phyloP scores from a whole-genome alignment of 2,797 vertebrate genomes.

The Hippopotamyrus pictus region DNA sequence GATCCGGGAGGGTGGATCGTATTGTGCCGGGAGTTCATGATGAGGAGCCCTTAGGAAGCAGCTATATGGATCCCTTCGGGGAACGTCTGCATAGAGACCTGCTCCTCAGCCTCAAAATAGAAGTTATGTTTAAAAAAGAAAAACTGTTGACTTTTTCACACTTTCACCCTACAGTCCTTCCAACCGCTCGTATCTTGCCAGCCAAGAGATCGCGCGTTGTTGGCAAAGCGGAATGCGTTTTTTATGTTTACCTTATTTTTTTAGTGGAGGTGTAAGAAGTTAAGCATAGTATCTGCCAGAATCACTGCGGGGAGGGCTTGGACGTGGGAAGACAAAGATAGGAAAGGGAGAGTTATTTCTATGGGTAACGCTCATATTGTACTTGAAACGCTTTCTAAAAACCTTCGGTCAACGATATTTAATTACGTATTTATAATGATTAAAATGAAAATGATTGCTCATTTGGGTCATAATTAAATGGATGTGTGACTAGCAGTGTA shows the following conservation, averaged over 20 bases:
- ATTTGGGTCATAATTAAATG: neutral
- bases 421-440: neutral
- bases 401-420: neutral
- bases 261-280: conserved; percentile 11
- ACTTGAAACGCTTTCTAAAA: neutral
- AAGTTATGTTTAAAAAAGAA: neutral
- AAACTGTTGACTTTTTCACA: neutral
- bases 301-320: neutral
- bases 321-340: neutral
- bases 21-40: conserved; percentile 20
- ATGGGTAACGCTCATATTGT: neutral
- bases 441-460: neutral
- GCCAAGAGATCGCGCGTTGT: neutral
- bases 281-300: neutral
- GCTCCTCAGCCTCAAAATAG: neutral
- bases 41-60: neutral
- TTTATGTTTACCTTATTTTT: neutral
- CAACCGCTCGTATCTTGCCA: neutral
- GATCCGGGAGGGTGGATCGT: conserved; percentile 35
- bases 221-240: neutral
- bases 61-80: neutral
- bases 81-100: neutral
- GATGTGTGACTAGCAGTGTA: neutral
- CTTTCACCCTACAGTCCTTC: neutral
- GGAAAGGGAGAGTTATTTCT: neutral